Conservation (phyloP, 2,888 invertebrate species). For the Dorcus hopei region DNA sequence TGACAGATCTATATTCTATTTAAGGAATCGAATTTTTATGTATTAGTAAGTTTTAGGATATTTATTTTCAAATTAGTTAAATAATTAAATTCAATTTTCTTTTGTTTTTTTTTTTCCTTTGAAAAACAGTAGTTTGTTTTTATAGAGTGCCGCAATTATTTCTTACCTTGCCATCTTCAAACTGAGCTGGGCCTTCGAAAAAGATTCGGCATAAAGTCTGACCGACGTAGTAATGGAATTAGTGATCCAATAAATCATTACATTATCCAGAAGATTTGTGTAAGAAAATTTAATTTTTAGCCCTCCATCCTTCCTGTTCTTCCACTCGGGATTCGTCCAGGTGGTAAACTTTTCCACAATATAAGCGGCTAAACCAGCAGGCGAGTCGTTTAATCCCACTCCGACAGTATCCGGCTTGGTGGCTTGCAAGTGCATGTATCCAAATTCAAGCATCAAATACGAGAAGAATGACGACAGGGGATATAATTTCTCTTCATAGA, state of each 20-base stretch:
- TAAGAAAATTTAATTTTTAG: slow-evolving; percentile 60
- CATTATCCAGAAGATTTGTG: slow-evolving; percentile 69
- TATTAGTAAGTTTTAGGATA: too few relatives aligned
- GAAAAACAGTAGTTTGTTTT: too few relatives aligned
- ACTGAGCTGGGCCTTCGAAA: slow-evolving; percentile 40
- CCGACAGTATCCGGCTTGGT: slow-evolving; percentile 91
- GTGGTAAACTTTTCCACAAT: slow-evolving; percentile 82
- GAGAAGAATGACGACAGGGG: slow-evolving; percentile 44
- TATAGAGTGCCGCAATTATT: too few relatives aligned
- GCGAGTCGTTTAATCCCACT: slow-evolving; percentile 68
- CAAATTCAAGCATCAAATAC: slow-evolving; percentile 52
- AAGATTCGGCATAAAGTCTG: slow-evolving; percentile 66
- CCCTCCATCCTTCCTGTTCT: slow-evolving; percentile 59
- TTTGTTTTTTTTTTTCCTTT: too few relatives aligned
- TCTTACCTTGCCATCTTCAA: slow-evolving; percentile 39
- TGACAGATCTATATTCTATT: too few relatives aligned
- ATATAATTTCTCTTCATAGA: slow-evolving; percentile 52
- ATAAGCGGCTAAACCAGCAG: slow-evolving; percentile 79
- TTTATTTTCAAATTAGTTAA: too few relatives aligned
- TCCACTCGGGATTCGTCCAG: slow-evolving; percentile 59
- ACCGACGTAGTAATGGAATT: slow-evolving; percentile 67
- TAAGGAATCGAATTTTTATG: too few relatives aligned
- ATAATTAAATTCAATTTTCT: too few relatives aligned
- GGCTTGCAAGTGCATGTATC: slow-evolving; percentile 74
- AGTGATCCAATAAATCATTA: slow-evolving; percentile 76